phyloP scores from a whole-genome alignment of 2,113 vertebrate species.

The Argyrosomus japonicus region DNA sequence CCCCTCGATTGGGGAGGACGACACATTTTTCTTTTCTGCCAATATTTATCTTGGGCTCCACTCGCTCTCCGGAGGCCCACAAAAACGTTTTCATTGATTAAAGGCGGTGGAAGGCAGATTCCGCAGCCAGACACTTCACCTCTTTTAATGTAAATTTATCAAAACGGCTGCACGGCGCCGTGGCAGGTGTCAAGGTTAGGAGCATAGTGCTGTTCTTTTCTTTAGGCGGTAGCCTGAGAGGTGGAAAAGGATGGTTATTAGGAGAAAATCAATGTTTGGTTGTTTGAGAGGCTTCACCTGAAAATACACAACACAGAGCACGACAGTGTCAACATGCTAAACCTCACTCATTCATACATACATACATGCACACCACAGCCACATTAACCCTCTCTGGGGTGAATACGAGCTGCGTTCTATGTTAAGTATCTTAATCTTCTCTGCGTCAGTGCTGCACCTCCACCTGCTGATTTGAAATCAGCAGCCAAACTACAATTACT shows the following conservation, averaged over 20 bases:
- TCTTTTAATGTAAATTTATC: conserved; percentile 58
- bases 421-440: too few relatives aligned
- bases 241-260: conserved; percentile 21
- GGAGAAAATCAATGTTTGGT: conserved; percentile 9
- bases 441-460: too few relatives aligned
- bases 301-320: background rate
- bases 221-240: conserved; percentile 15
- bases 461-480: too few relatives aligned
- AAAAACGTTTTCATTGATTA: conserved; percentile 79
- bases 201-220: conserved; percentile 16
- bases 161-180: conserved; percentile 17
- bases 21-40: conserved; percentile 79
- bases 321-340: background rate
- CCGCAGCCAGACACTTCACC: conserved; percentile 39
- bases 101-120: conserved; percentile 50
- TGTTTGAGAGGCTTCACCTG: conserved; percentile 17
- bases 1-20: conserved; percentile 73
- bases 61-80: conserved; percentile 63
- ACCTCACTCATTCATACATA: background rate
- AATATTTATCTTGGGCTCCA: conserved; percentile 79
- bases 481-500: too few relatives aligned
- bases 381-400: too few relatives aligned
- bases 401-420: too few relatives aligned
- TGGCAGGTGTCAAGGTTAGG: conserved; percentile 49
- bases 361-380: too few relatives aligned